phyloP scores from a whole-genome alignment of 1,140 invertebrate genomes.

The Saccostrea glomerata region DNA sequence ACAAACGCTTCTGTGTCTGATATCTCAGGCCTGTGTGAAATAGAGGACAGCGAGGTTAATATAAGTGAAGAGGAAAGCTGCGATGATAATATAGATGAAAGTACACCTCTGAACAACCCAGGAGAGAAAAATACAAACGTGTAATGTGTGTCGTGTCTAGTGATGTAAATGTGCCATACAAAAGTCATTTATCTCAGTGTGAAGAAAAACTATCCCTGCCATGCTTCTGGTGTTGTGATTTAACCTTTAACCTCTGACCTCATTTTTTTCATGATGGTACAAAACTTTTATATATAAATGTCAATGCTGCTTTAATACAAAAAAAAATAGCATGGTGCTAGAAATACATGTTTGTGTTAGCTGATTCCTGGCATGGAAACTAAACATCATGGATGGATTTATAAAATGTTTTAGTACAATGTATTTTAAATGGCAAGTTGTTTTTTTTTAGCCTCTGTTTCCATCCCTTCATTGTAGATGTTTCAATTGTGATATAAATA shows the following conservation, averaged over 20 bases:
- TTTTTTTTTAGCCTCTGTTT: background rate
- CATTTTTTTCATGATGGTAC: background rate
- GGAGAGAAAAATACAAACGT: slow-evolving; percentile 31
- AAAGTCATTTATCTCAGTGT: slow-evolving; percentile 1
- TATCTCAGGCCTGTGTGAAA: slow-evolving; percentile 91
- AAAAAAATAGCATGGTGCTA: slow-evolving; percentile 22
- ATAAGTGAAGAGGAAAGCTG: slow-evolving; percentile 70
- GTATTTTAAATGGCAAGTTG: background rate
- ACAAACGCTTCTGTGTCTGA: slow-evolving; percentile 86
- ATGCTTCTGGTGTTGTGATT: slow-evolving; percentile 22
- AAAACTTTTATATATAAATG: background rate
- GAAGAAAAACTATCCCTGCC: background rate
- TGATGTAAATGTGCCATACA: slow-evolving; percentile 32
- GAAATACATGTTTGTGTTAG: background rate
- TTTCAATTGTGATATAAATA: background rate
- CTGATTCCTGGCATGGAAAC: background rate
- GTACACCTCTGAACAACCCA: slow-evolving; percentile 47
- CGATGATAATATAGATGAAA: slow-evolving; percentile 61
- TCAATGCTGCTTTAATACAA: slow-evolving; percentile 2
- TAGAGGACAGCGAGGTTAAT: slow-evolving; percentile 85
- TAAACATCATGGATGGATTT: background rate
- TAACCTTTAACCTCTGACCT: background rate
- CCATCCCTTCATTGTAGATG: background rate
- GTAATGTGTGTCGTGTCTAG: slow-evolving; percentile 27
- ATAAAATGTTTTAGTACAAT: background rate